Evolutionary conservation across 23 tunicate genomes (phyloP).

Genomic region (Corella eumyota): DNA sequence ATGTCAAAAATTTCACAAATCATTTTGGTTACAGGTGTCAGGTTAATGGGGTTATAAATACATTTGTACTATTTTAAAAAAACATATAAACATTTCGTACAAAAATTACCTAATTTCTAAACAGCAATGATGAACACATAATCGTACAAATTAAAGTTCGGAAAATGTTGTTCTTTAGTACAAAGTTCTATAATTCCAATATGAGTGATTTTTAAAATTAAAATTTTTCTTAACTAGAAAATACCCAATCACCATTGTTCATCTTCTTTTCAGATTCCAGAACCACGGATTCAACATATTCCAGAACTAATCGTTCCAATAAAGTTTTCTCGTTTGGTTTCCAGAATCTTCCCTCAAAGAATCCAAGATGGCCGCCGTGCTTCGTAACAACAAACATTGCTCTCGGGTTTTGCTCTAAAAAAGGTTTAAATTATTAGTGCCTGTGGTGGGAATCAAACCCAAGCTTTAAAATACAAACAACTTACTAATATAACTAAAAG

Average conservation of each 20-base stretch:
- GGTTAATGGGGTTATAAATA: too few species aligned
- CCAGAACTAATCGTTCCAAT: slow-evolving; percentile 46
- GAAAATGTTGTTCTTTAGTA: too few species aligned
- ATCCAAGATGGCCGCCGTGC: slow-evolving; percentile 80
- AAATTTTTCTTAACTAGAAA: background rate
- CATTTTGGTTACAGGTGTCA: too few species aligned
- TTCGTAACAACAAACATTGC: slow-evolving; percentile 48
- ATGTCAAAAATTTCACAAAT: too few species aligned
- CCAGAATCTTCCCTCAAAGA: slow-evolving; percentile 51
- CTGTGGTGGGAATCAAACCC: too few species aligned
- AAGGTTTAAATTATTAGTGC: too few species aligned
- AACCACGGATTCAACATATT: slow-evolving; percentile 45
- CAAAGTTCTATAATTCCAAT: too few species aligned
- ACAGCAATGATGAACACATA: too few species aligned
- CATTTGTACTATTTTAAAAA: too few species aligned
- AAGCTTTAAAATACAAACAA: background rate
- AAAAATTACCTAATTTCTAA: too few species aligned
- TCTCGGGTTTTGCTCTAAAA: background rate
- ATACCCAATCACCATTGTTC: background rate
- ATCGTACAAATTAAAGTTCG: background rate
- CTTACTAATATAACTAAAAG: slow-evolving; percentile 31
- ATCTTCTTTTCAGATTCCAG: slow-evolving; percentile 3
- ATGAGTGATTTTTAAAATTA: too few species aligned
- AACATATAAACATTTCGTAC: too few species aligned
- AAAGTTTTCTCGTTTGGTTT: slow-evolving; percentile 30